These are phyloP conservation scores for Hermodice carunculata DNA, from an alignment of 2,888 invertebrate genomes.

Conservation along the genomic window DNA sequence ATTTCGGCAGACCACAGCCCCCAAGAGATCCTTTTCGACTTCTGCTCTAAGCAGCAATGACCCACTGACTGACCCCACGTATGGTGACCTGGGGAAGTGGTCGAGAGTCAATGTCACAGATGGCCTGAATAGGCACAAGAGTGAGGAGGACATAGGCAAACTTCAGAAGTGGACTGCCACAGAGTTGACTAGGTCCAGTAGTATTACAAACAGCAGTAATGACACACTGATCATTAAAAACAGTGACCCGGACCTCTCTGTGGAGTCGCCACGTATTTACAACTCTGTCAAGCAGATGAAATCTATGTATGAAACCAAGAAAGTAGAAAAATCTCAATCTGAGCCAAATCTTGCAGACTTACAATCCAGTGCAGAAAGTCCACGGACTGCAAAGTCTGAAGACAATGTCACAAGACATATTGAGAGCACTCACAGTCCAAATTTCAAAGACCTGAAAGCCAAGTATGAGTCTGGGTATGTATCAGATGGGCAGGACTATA, in stretches of 20 bases:
- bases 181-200: neutral
- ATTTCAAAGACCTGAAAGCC: conserved; percentile 8
- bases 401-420: neutral
- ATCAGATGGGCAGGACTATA: neutral
- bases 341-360: conserved; percentile 16
- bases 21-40: neutral
- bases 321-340: conserved; percentile 8
- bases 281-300: conserved; percentile 10
- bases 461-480: conserved; percentile 20
- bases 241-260: conserved; percentile 16
- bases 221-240: conserved; percentile 29
- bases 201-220: conserved; percentile 7
- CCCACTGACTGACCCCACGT: neutral
- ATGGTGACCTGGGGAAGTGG: conserved; percentile 13
- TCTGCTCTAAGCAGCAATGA: neutral
- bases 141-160: too few relatives aligned
- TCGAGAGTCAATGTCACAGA: conserved; percentile 3
- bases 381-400: neutral
- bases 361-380: neutral
- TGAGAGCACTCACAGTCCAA: neutral
- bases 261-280: neutral
- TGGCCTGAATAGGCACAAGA: neutral
- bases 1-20: neutral
- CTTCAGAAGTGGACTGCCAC: neutral
- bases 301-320: neutral